Evolutionary conservation across 2,113 vertebrate genomes (phyloP).

Genomic region (Marmota monax): DNA sequence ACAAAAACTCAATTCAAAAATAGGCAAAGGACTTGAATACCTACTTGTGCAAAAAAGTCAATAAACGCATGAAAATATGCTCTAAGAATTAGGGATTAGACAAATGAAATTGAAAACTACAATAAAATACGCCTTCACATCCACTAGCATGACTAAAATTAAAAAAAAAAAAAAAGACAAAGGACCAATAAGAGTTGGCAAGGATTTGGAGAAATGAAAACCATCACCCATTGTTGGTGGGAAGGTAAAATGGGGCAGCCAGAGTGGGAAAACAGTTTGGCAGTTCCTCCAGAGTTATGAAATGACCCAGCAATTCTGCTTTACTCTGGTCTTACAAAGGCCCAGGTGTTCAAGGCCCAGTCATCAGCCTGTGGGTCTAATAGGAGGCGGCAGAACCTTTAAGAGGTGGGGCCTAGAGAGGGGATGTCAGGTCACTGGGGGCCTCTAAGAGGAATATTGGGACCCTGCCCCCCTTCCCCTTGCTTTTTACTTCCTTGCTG

Average conservation of each 20-base stretch:
- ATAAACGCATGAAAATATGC: background rate
- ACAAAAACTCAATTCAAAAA: background rate
- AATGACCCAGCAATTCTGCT: background rate
- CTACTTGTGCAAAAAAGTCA: background rate
- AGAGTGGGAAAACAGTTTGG: background rate
- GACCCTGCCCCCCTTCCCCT: background rate
- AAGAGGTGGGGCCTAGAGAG: background rate
- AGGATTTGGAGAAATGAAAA: background rate
- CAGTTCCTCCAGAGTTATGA: background rate
- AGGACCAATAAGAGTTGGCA: background rate
- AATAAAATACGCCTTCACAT: background rate
- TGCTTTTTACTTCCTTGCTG: background rate
- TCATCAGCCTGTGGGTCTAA: background rate
- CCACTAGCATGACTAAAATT: too few species aligned
- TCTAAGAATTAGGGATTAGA: background rate
- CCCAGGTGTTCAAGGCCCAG: background rate
- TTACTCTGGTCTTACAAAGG: background rate
- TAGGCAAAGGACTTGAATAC: background rate
- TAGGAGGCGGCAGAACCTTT: background rate
- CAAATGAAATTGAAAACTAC: background rate
- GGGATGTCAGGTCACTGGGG: background rate
- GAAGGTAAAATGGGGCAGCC: background rate
- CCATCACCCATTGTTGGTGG: background rate
- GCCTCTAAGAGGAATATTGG: background rate
- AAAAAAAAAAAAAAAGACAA: too few species aligned